Evolutionary conservation across 2,797 vertebrate species (phyloP).

Genomic region (Microctenopoma stevenorrisi): DNA sequence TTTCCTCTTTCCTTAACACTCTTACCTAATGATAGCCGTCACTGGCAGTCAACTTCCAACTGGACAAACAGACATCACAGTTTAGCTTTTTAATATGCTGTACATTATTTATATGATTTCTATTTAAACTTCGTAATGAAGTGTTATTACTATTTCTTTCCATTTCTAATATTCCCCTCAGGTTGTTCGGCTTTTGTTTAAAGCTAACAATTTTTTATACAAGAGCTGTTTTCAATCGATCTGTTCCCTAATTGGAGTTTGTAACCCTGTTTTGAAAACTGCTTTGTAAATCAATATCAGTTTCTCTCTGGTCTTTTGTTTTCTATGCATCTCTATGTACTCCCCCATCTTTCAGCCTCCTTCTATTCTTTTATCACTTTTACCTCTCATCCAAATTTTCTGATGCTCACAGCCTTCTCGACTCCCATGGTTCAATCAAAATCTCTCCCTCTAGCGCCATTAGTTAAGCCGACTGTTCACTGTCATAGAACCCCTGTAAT

Average conservation of each 20-base stretch:
- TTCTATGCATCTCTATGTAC: constrained; percentile 21
- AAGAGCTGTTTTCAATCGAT: constrained; percentile 30
- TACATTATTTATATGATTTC: not conserved
- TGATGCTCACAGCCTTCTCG: constrained; percentile 16
- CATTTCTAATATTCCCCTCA: not conserved
- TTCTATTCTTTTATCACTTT: constrained; percentile 12
- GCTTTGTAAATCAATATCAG: constrained; percentile 48
- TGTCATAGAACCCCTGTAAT: constrained; percentile 66
- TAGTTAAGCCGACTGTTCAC: constrained; percentile 58
- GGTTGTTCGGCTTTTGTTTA: constrained; percentile 19
- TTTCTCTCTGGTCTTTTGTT: constrained; percentile 25
- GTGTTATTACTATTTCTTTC: not conserved
- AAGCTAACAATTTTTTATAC: constrained; percentile 21
- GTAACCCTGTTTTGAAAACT: constrained; percentile 51
- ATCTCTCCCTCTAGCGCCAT: constrained; percentile 54
- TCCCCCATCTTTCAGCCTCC: constrained; percentile 5
- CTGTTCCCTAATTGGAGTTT: constrained; percentile 46
- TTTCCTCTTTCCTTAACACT: not conserved
- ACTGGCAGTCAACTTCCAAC: no score
- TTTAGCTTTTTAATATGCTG: not conserved
- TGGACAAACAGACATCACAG: not conserved
- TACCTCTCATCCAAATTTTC: constrained; percentile 42
- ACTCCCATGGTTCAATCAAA: constrained; percentile 59
- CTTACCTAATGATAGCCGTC: not conserved
- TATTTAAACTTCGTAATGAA: not conserved